Conservation (phyloP, 2,113 vertebrate genomes). For the Rhinoptilus africanus region DNA sequence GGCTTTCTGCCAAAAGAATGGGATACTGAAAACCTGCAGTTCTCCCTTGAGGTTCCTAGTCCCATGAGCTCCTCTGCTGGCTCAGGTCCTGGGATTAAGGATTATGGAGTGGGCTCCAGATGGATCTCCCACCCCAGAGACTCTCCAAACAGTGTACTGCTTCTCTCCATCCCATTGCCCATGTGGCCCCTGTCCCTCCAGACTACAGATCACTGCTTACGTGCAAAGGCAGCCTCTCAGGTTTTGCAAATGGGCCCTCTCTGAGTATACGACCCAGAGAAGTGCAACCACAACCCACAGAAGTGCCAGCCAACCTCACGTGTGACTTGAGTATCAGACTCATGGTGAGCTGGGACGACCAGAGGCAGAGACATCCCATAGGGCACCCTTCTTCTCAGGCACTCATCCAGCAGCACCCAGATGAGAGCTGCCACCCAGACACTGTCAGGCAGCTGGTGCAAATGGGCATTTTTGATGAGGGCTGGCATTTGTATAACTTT, state of each 20-base stretch:
- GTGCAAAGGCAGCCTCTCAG: neutral
- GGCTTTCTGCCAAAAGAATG: neutral
- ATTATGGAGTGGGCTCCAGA: neutral
- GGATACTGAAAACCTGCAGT: neutral
- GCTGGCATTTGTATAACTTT: neutral
- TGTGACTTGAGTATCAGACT: fast-evolving
- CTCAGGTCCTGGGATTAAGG: neutral
- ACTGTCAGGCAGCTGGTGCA: neutral
- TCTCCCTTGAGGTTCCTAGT: neutral
- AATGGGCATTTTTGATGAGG: neutral
- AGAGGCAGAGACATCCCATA: neutral
- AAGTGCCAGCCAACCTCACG: neutral
- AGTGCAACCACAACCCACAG: neutral
- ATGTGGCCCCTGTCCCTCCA: fast-evolving
- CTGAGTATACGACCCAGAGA: neutral
- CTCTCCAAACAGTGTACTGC: neutral
- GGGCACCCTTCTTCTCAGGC: neutral
- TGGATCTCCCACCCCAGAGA: neutral
- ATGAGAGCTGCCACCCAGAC: neutral
- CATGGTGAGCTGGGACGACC: neutral
- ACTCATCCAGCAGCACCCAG: neutral
- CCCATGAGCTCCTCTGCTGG: neutral
- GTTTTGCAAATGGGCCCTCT: neutral
- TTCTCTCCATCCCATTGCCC: neutral
- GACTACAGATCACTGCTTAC: neutral